phyloP scores from a whole-genome alignment of 2,797 vertebrate genomes.

The Onychomys arenicola region DNA sequence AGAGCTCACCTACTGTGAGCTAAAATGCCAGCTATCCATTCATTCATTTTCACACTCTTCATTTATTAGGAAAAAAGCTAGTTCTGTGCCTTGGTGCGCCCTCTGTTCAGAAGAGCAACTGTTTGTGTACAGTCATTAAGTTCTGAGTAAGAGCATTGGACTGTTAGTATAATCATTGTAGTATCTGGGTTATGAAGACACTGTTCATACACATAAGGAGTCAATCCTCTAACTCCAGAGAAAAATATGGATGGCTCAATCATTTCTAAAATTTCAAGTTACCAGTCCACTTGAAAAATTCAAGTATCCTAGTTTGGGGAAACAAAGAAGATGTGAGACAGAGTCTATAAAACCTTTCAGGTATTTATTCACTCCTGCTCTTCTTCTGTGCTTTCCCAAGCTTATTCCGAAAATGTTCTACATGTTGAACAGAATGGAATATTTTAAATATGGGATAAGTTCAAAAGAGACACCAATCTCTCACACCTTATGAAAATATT shows the following conservation, averaged over 20 bases:
- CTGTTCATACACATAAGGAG: background rate
- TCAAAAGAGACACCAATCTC: conserved; percentile 75
- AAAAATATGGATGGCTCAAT: background rate
- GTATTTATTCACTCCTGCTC: background rate
- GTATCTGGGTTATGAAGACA: background rate
- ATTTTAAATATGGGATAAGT: conserved; percentile 66
- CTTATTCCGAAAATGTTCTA: conserved; percentile 48
- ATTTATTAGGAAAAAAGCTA: background rate
- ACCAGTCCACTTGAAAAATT: background rate
- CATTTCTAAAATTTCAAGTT: background rate
- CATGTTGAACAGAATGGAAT: conserved; percentile 66
- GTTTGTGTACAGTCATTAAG: background rate
- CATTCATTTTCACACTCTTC: background rate
- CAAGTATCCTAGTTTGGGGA: background rate
- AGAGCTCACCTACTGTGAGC: background rate
- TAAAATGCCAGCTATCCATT: background rate
- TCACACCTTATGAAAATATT: conserved; percentile 62
- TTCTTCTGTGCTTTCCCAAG: background rate
- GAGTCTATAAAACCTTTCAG: background rate
- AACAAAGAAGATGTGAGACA: background rate
- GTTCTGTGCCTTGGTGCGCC: background rate
- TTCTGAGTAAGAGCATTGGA: background rate
- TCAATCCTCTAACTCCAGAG: background rate
- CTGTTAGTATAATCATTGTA: background rate
- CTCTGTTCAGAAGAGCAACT: background rate